Conservation (phyloP, 1,140 invertebrate species). For the Microvelia longipes region DNA sequence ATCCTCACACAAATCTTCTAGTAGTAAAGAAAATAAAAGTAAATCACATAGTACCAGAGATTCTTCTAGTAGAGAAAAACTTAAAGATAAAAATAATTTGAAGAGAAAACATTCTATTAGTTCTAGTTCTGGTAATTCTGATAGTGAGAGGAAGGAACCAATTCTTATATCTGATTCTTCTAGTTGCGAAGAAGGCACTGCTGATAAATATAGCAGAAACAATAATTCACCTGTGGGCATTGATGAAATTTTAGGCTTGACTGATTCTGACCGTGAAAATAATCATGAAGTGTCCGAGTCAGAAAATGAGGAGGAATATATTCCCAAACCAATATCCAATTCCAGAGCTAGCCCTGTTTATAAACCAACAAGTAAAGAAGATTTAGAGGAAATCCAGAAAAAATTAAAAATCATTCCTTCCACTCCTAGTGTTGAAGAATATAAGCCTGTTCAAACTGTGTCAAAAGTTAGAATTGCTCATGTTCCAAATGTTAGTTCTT, state of each 20-base stretch:
- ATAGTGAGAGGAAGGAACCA: background rate
- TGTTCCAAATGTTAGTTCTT: slow-evolving; percentile 8
- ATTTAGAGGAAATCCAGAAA: no score
- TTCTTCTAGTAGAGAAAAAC: background rate
- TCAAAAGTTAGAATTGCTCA: slow-evolving; percentile 9
- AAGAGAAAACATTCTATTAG: background rate
- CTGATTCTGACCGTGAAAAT: background rate
- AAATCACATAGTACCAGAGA: no score
- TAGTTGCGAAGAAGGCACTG: background rate
- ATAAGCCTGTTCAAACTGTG: background rate
- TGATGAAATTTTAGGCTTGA: background rate
- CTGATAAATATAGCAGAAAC: background rate
- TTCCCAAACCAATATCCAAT: background rate
- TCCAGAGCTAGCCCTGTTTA: background rate
- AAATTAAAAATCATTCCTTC: no score
- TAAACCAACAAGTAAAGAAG: no score
- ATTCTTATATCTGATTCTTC: background rate
- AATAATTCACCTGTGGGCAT: background rate
- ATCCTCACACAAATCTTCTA: background rate
- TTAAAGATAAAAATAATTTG: background rate
- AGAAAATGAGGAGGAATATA: background rate
- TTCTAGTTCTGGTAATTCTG: background rate
- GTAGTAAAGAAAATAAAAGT: no score
- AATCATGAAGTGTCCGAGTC: background rate
- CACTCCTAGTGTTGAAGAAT: background rate